These are phyloP conservation scores for Acronicta aceris DNA, from an alignment of 2,888 invertebrate species.

Conservation along the genomic window DNA sequence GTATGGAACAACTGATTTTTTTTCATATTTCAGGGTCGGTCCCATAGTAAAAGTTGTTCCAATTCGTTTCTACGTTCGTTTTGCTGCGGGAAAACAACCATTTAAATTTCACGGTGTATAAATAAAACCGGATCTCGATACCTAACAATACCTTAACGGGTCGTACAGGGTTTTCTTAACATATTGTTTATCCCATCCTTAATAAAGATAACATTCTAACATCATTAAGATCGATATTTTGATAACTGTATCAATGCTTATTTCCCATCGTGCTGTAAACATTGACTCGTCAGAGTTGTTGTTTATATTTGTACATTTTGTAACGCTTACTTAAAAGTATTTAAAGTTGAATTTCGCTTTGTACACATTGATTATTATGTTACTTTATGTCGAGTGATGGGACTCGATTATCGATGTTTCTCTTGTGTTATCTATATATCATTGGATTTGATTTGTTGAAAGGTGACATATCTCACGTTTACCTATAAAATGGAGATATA, in stretches of 20 bases:
- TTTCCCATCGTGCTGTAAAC: constrained; percentile 52
- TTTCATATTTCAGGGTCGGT: too few species aligned
- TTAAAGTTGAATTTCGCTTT: constrained; percentile 45
- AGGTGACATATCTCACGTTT: too few species aligned
- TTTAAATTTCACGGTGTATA: too few species aligned
- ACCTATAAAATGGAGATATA: too few species aligned
- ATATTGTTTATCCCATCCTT: too few species aligned
- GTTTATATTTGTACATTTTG: constrained; percentile 66
- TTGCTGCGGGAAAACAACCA: too few species aligned
- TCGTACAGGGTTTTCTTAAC: too few species aligned
- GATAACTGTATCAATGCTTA: constrained; percentile 34
- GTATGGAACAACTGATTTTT: too few species aligned
- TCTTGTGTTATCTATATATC: neutral
- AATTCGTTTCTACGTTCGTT: too few species aligned
- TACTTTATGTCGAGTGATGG: constrained; percentile 8
- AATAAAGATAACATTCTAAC: constrained; percentile 11
- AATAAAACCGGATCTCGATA: too few species aligned
- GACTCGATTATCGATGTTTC: neutral
- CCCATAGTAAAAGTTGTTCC: too few species aligned
- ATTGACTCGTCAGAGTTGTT: constrained; percentile 33
- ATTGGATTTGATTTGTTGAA: neutral
- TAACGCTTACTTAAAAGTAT: constrained; percentile 52
- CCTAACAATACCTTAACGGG: too few species aligned
- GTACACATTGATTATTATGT: constrained; percentile 17
- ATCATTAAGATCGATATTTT: constrained; percentile 11